Evolutionary conservation across 2,113 vertebrate genomes (phyloP), one percentile per base, ranked within the genome.

Genomic region (Tenrec ecaudatus): DNA sequence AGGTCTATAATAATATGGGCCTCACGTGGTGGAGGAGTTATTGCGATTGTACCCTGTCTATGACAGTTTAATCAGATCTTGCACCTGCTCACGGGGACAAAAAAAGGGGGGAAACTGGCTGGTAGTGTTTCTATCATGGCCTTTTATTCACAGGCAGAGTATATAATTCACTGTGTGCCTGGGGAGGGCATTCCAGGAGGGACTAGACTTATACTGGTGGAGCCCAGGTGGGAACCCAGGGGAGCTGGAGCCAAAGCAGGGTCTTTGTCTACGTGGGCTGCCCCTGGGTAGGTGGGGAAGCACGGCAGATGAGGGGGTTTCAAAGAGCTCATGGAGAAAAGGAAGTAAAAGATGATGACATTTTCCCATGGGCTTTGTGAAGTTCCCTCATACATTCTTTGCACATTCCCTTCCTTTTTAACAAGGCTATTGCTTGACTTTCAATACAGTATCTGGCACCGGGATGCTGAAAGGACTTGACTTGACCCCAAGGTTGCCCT

Each of bases 51-150:
- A 95, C 92, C 10, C 1, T 9, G 77, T 86, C 96, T 93, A 69
- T 97, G 98, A 98, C 96, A 97, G 97, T 97, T 98, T 96, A 97
- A 98, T 98, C 97, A 97, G 96, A 97, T 95, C 96, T 91, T 29
- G 95, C 96, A 97, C 96, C 98, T 98, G 98, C 97, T 97, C 97
- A 36, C 84, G 94, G 94, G 23, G 85, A 92, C 38, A 75, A 57
- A 78, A 40, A 69, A 66, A 87, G 3, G 38, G 64, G 86, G 53
- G 89, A 94, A 86, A 94, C n/a, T 3, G 94, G 92, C 92, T 64
- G 92, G 91, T 91, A 81, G 9, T 0, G 38, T 84, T 97, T 90
- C 90, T 4, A 2, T 86, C 96, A 75, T 2, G 90, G 95, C 75
- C 89, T 94, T 95, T 79, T 94, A 88, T 93, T 90, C 78, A 91